Percentiles rank a stretch among this genome's conserved stretches.
These are phyloP conservation scores for Chiridota heheva DNA, from an alignment of 35 echinoderm and acorn worm genomes.

Conservation along the genomic window DNA sequence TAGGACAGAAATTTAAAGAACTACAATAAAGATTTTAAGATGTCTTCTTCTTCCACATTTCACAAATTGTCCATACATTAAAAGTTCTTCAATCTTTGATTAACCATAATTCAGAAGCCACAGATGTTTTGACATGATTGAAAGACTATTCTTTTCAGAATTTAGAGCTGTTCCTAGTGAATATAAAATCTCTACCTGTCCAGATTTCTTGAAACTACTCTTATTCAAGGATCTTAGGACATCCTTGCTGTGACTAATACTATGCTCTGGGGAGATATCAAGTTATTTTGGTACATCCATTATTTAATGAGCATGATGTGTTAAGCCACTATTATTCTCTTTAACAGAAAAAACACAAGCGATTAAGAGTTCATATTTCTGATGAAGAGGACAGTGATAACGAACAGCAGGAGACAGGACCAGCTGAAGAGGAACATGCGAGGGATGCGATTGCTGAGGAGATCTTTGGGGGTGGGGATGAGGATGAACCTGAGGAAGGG, in stretches of 20 bases:
- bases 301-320: not conserved
- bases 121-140: too few species aligned
- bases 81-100: too few species aligned
- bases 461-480: slow-evolving; percentile 76
- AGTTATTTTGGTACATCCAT: too few species aligned
- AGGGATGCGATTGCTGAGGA: slow-evolving; percentile 86
- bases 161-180: too few species aligned
- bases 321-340: not conserved
- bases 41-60: too few species aligned
- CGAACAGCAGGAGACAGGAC: slow-evolving; percentile 58
- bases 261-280: not conserved
- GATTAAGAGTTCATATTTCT: slow-evolving; percentile 66
- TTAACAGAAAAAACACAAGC: slow-evolving; percentile 66
- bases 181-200: too few species aligned
- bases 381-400: slow-evolving; percentile 85
- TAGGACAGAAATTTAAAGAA: too few species aligned
- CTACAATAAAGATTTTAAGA: too few species aligned
- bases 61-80: too few species aligned
- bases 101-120: too few species aligned
- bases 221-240: not conserved
- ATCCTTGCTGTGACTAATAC: not conserved
- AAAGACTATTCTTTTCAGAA: too few species aligned
- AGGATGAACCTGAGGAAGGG: slow-evolving; percentile 59
- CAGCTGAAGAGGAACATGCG: slow-evolving; percentile 40
- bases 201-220: not conserved